Evolutionary conservation across 2,888 invertebrate genomes (phyloP), one percentile per base, ranked within the genome.

Genomic region (Cyaniris semiargus): DNA sequence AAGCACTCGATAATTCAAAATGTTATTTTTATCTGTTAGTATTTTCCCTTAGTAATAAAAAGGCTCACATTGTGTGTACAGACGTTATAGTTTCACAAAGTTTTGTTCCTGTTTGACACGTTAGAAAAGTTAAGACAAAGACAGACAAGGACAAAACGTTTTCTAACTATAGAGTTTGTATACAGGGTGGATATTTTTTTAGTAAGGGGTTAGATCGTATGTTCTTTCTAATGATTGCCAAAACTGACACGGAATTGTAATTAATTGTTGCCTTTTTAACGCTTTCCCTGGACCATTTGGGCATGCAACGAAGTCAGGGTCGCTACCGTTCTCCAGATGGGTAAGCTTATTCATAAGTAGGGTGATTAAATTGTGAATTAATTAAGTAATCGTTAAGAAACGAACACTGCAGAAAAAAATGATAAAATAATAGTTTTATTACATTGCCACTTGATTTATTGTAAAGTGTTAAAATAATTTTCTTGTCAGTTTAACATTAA

Each of bases 271-370:
- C 93, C 93, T 92, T 92, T 92, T 93, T 93, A 94, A 91, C 94
- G 95, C 95, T 93, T 87, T 84, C 94, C 88, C 88, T 90, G 93
- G 94, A 93, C 87, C 83, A 81, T 83, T 81, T 80, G 84, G 85
- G 92, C 93, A 89, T 88, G 86, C 89, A 84, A 87, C 93, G 92
- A 94, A 96, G 96, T 95, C 95, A 95, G 96, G 96, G 95, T 96
- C 95, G 89, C 95, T 96, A 94, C 96, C 96, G 87, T 96, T 96
- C 92, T 96, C 96, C 86, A 95, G 95, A 91, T 96, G 96, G 96
- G 96, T 96, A 95, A 95, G 27, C 66, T 66, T 66, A 27, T 66
- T 27, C 31, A 31, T 66, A 66, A 66, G 66, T 18, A 18, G 66
- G 44, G 44, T 44, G 13, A 44, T 44, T 44, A 3, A 13, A 44